Conservation (phyloP, 2,888 invertebrate species). For the Xanthia togata region DNA sequence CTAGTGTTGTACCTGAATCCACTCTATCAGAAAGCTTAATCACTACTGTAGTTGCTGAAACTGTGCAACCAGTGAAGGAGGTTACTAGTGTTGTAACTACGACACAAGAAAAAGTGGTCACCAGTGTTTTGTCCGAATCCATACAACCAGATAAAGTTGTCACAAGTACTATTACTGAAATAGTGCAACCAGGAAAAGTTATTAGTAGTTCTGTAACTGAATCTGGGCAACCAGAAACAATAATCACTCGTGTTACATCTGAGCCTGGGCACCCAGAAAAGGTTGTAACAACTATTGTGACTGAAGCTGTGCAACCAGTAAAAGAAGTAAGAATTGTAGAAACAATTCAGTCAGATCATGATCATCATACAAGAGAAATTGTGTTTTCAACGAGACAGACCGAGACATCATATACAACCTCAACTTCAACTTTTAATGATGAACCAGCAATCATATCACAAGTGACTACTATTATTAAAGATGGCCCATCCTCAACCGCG, state of each 20-base stretch:
- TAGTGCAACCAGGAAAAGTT: constrained; percentile 15
- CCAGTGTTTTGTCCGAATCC: background rate
- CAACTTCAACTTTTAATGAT: constrained; percentile 58
- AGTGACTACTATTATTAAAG: constrained; percentile 68
- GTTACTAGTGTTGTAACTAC: background rate
- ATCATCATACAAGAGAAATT: constrained; percentile 63
- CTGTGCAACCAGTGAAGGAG: constrained; percentile 50
- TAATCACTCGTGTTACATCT: constrained; percentile 21
- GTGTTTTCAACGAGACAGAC: constrained; percentile 74
- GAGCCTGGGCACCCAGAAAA: constrained; percentile 29
- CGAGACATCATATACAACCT: constrained; percentile 73
- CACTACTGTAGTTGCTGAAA: constrained; percentile 38
- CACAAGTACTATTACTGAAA: constrained; percentile 16
- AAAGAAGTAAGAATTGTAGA: constrained; percentile 64
- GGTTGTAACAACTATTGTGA: constrained; percentile 42
- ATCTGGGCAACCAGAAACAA: constrained; percentile 20
- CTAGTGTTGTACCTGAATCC: background rate
- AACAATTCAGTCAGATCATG: constrained; percentile 39
- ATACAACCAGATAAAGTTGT: constrained; percentile 49
- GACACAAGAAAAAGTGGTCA: constrained; percentile 56
- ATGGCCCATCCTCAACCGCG: constrained; percentile 61
- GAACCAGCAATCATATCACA: constrained; percentile 69
- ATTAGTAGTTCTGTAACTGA: constrained; percentile 15
- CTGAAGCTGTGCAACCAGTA: constrained; percentile 52
- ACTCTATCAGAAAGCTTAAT: constrained; percentile 15